Conservation (phyloP, 2,797 vertebrate species). For the Arvicola amphibius region DNA sequence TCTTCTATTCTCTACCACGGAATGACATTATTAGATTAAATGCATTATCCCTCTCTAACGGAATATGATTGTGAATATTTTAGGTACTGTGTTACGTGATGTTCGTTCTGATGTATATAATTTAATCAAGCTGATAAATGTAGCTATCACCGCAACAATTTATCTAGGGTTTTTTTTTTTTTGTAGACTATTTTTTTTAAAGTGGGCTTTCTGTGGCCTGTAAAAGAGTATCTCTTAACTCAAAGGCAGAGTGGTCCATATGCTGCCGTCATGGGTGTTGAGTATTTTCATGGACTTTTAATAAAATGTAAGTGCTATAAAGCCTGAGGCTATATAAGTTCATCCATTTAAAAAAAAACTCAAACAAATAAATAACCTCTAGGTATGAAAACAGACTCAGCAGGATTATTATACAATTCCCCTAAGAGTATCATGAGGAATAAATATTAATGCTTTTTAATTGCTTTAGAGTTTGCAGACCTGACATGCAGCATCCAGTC, state of each 20-base stretch:
- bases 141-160: not conserved
- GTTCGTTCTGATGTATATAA: not conserved
- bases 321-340: slow-evolving; percentile 10
- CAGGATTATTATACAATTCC: slow-evolving; percentile 28
- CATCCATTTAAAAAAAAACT: slow-evolving; percentile 43
- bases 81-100: not conserved
- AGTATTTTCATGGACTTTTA: slow-evolving; percentile 42
- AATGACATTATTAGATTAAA: not conserved
- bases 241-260: slow-evolving; percentile 52
- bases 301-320: slow-evolving; percentile 38
- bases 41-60: not conserved
- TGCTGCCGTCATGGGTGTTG: not conserved
- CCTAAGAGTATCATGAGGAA: not conserved
- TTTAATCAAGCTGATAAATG: not conserved
- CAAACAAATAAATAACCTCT: slow-evolving; percentile 54
- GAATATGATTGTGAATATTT: not conserved
- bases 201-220: not conserved
- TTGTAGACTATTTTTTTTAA: not conserved
- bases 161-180: not conserved
- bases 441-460: slow-evolving; percentile 70
- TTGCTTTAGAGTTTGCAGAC: slow-evolving; percentile 1
- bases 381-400: slow-evolving; percentile 26
- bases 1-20: not conserved
- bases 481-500: not conserved
- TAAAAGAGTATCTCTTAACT: not conserved